phyloP scores from a whole-genome alignment of 2,797 vertebrate species.

The Hafferia zeledoni region DNA sequence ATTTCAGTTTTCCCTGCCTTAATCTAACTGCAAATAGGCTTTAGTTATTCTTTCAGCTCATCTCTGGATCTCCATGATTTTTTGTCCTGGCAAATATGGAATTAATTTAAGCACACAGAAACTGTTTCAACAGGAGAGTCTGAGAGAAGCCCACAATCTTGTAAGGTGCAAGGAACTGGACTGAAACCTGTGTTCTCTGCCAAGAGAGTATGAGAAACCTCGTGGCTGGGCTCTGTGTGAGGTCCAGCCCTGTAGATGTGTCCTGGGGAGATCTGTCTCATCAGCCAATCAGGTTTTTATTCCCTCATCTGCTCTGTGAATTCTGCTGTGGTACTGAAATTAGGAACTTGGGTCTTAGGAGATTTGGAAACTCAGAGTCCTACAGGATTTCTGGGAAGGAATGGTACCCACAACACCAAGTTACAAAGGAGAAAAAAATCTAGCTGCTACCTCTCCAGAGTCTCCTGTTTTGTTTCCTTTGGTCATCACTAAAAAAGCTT shows the following conservation, averaged over 20 bases:
- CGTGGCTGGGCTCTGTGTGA: neutral
- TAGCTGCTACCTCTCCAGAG: fast-evolving
- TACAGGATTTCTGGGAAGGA: neutral
- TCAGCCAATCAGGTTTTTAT: neutral
- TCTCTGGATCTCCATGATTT: neutral
- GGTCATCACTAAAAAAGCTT: neutral
- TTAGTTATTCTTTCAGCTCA: neutral
- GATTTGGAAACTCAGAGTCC: neutral
- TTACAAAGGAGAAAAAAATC: neutral
- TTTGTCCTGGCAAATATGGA: neutral
- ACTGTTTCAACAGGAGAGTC: neutral
- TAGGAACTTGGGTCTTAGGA: neutral
- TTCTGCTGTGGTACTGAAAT: neutral
- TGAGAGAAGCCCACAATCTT: neutral
- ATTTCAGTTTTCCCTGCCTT: neutral
- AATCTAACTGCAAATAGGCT: neutral
- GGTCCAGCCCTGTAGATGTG: neutral
- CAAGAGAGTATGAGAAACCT: neutral
- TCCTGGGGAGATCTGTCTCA: neutral
- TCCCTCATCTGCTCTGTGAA: neutral
- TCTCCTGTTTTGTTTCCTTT: neutral
- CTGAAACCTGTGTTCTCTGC: neutral
- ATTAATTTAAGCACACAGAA: neutral
- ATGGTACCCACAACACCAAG: fast-evolving
- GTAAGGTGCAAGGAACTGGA: neutral